Evolutionary conservation across 2,888 invertebrate genomes (phyloP).

Genomic region (Hemistola chrysoprasaria): DNA sequence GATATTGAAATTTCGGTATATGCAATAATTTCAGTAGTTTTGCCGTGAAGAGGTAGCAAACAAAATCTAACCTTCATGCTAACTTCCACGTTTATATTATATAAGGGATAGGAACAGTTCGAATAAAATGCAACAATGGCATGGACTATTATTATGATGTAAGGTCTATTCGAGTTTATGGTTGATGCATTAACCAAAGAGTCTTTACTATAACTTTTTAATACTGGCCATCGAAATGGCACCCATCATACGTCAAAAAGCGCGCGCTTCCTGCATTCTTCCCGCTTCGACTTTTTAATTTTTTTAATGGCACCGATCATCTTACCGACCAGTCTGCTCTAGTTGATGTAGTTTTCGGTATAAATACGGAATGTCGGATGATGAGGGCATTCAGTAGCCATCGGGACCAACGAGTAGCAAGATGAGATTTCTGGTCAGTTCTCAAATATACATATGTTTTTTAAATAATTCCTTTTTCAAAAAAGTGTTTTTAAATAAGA

Average conservation of each 20-base stretch:
- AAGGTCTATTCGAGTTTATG: no score
- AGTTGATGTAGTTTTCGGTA: slow-evolving; percentile 48
- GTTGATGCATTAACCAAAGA: no score
- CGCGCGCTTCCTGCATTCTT: slow-evolving; percentile 75
- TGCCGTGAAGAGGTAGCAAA: no score
- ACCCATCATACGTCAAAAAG: slow-evolving; percentile 46
- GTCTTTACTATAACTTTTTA: slow-evolving; percentile 6
- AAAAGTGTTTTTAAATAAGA: slow-evolving; percentile 1
- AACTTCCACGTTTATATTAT: no score
- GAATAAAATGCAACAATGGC: no score
- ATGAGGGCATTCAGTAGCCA: slow-evolving; percentile 66
- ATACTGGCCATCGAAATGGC: slow-evolving; percentile 40
- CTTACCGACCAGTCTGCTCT: slow-evolving; percentile 45
- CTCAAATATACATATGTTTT: slow-evolving; percentile 1
- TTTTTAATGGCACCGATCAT: slow-evolving; percentile 37
- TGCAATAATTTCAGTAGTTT: no score
- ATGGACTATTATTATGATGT: no score
- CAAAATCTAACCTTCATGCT: no score
- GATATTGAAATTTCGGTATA: no score
- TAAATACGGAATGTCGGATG: slow-evolving; percentile 55
- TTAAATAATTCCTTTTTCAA: slow-evolving; percentile 1
- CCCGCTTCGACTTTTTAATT: slow-evolving; percentile 41
- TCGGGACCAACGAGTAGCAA: slow-evolving; percentile 50
- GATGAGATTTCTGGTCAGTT: slow-evolving; percentile 76
- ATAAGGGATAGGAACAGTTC: no score